These are phyloP conservation scores for Aleiodes testaceus DNA, from an alignment of 2,888 invertebrate genomes.

Conservation along the genomic window DNA sequence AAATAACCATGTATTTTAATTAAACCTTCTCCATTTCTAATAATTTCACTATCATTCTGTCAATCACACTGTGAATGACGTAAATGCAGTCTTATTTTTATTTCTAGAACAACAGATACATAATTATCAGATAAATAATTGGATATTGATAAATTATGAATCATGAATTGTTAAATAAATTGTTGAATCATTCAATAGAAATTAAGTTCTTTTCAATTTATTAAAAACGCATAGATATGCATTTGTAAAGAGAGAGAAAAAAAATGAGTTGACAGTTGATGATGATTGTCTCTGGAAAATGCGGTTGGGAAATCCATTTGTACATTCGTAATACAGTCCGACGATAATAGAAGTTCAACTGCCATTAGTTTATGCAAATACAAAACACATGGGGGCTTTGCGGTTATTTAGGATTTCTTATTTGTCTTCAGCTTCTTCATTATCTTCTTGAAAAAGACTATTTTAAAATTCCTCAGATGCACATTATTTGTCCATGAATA, in stretches of 20 bases:
- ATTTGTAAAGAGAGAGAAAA: conserved; percentile 29
- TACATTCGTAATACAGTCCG: conserved; percentile 30
- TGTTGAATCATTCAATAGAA: conserved; percentile 45
- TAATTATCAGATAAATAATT: conserved; percentile 22
- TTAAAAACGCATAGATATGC: conserved; percentile 46
- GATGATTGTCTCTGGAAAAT: conserved; percentile 37
- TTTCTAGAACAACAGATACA: conserved; percentile 36
- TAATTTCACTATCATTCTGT: conserved; percentile 2
- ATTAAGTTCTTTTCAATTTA: conserved; percentile 43
- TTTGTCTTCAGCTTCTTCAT: conserved; percentile 11
- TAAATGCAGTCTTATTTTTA: conserved; percentile 12
- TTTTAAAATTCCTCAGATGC: conserved; percentile 1
- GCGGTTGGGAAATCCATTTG: conserved; percentile 56
- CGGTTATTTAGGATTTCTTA: conserved; percentile 18
- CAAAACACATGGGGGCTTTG: conserved; percentile 39
- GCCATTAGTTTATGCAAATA: conserved; percentile 56
- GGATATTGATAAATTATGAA: conserved; percentile 1
- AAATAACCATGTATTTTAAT: conserved; percentile 26
- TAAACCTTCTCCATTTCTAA: neutral
- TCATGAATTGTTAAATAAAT: conserved; percentile 1
- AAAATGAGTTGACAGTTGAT: conserved; percentile 19
- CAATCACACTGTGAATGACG: conserved; percentile 1
- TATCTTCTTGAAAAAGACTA: neutral
- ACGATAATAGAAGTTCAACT: conserved; percentile 50
- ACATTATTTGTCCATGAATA: no score